Conservation (phyloP, 2,888 invertebrate genomes). For the Beris morrisii region DNA sequence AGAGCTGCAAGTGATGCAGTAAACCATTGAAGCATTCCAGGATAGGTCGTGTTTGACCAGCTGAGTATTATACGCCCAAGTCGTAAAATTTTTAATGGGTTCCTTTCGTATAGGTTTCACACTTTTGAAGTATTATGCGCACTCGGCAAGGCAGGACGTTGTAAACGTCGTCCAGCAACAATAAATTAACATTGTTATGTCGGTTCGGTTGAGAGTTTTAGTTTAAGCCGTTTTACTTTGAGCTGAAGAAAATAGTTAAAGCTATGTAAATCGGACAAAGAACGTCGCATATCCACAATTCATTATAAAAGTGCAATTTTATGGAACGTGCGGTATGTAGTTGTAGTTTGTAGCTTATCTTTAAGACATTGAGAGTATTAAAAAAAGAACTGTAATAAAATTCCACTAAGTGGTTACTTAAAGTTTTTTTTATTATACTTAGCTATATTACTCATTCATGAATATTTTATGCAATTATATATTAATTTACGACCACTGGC, state of each 20-base stretch:
- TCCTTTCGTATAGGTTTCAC: slow-evolving; percentile 37
- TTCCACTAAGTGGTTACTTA: no score
- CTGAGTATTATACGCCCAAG: slow-evolving; percentile 33
- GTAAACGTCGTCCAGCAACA: slow-evolving; percentile 35
- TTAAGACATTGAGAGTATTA: no score
- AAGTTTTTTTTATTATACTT: no score
- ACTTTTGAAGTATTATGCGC: slow-evolving; percentile 31
- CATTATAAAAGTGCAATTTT: no score
- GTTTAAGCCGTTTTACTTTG: slow-evolving; percentile 4
- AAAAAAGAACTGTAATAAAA: no score
- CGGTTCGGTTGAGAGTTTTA: slow-evolving; percentile 10
- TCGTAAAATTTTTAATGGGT: slow-evolving; percentile 36
- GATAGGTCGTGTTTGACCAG: slow-evolving; percentile 32
- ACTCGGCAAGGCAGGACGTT: slow-evolving; percentile 25
- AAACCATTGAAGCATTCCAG: slow-evolving; percentile 15
- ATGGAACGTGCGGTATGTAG: no score
- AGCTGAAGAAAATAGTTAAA: not conserved
- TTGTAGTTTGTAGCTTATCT: no score
- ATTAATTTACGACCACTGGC: no score
- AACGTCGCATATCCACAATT: no score
- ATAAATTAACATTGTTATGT: slow-evolving; percentile 39
- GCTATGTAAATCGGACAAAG: no score
- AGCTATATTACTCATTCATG: no score
- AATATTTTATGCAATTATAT: no score
- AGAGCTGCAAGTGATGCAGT: not conserved